Evolutionary conservation across 2,113 vertebrate species (phyloP).

Genomic region (Abramis brama): DNA sequence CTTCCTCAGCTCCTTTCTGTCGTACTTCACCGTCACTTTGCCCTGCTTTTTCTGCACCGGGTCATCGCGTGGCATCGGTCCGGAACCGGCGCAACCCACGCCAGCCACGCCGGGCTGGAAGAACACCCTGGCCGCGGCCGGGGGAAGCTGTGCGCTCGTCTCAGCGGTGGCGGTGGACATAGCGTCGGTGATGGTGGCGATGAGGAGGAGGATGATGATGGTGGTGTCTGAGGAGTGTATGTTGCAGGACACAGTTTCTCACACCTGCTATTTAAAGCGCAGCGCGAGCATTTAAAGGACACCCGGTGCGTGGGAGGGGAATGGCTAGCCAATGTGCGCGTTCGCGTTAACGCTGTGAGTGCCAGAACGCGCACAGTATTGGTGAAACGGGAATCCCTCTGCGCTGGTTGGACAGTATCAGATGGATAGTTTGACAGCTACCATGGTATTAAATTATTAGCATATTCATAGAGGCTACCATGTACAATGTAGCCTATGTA

Average conservation of each 20-base stretch:
- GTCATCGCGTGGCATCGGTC: conserved; percentile 76
- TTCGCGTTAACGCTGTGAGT: conserved; percentile 31
- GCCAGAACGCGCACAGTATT: conserved; percentile 29
- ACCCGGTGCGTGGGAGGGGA: conserved; percentile 66
- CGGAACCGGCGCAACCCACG: conserved; percentile 76
- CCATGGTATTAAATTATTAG: background rate
- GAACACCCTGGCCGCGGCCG: conserved; percentile 82
- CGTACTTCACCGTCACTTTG: conserved; percentile 98
- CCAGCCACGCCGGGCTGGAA: conserved; percentile 84
- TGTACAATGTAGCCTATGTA: background rate
- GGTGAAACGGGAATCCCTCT: background rate
- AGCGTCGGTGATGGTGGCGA: conserved; percentile 38
- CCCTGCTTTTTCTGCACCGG: conserved; percentile 88
- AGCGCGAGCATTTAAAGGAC: conserved; percentile 62
- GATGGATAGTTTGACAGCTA: background rate
- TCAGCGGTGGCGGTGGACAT: conserved; percentile 81
- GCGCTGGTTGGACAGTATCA: conserved; percentile 34
- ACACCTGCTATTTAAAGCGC: conserved; percentile 83
- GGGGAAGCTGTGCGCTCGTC: conserved; percentile 72
- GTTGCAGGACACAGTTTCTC: conserved; percentile 66
- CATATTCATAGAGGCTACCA: background rate
- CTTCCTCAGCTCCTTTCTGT: conserved; percentile 94
- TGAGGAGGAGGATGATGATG: conserved; percentile 18
- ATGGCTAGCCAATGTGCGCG: conserved; percentile 46
- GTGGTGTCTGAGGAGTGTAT: conserved; percentile 16